These are phyloP conservation scores for Troilus luridus DNA, from an alignment of 2,888 invertebrate genomes.

Conservation along the genomic window DNA sequence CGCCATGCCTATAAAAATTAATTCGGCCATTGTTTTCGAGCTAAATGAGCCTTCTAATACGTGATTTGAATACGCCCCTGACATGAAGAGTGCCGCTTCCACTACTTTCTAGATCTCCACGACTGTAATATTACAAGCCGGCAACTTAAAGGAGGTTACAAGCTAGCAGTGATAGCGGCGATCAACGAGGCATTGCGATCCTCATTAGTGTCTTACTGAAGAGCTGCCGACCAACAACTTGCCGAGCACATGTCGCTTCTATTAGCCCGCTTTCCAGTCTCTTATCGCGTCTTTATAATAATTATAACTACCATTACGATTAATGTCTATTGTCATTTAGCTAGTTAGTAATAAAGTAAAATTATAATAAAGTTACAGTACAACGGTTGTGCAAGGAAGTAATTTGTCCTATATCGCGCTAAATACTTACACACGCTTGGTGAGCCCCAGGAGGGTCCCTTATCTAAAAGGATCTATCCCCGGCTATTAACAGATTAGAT, in stretches of 20 bases:
- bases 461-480: no score
- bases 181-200: slow-evolving; percentile 17
- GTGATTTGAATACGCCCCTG: neutral
- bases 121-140: neutral
- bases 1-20: neutral
- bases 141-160: neutral
- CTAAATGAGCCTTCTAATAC: neutral
- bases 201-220: neutral
- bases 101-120: neutral
- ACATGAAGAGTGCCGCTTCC: neutral
- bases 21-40: slow-evolving; percentile 18
- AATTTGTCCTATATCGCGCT: no score
- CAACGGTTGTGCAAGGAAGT: no score
- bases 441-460: no score
- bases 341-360: no score
- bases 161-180: neutral
- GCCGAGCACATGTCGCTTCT: neutral
- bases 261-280: neutral
- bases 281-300: neutral
- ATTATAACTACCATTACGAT: neutral
- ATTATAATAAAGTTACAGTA: no score
- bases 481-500: no score
- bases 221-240: slow-evolving; percentile 4
- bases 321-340: neutral
- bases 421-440: no score